A percentile compares a stretch with the other conserved stretches of the same genome.
Evolutionary conservation across 1,140 invertebrate species (phyloP).

Genomic region (Ptiloglossa arizonensis): DNA sequence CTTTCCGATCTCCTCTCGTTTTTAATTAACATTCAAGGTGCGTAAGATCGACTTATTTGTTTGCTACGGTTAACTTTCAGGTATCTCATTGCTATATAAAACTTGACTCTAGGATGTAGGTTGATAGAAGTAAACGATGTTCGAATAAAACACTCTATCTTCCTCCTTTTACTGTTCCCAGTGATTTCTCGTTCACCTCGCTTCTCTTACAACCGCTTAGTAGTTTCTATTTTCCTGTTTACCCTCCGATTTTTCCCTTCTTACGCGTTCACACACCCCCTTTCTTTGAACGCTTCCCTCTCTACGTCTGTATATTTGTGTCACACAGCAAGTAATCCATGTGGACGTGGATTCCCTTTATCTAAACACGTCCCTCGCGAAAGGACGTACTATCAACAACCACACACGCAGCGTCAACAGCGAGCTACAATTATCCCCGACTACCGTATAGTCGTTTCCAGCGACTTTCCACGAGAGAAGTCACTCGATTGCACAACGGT

Average conservation of each 20-base stretch:
- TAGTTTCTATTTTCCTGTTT: constrained; percentile 17
- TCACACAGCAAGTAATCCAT: constrained; percentile 16
- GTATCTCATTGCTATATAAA: background rate
- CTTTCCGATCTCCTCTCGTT: too few species aligned
- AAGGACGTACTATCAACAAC: constrained; percentile 5
- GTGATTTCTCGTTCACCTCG: background rate
- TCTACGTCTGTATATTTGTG: background rate
- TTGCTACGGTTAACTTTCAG: too few species aligned
- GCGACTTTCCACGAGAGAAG: constrained; percentile 29
- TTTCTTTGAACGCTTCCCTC: background rate
- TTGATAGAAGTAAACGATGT: background rate
- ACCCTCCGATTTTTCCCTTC: constrained; percentile 5
- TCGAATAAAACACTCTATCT: constrained; percentile 3
- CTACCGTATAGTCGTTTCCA: background rate
- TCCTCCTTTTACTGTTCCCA: background rate
- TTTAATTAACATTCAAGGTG: too few species aligned
- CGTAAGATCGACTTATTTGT: too few species aligned
- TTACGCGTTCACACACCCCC: constrained; percentile 9
- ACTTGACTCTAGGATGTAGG: background rate
- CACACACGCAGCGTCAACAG: constrained; percentile 8
- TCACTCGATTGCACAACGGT: constrained; percentile 16
- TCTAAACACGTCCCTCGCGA: constrained; percentile 1
- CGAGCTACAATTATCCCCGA: constrained; percentile 44
- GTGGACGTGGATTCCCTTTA: constrained; percentile 18
- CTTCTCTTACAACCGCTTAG: background rate